Evolutionary conservation across 1,140 invertebrate genomes (phyloP), one percentile per base, ranked within the genome.

Genomic region (Platyscapa corneri): DNA sequence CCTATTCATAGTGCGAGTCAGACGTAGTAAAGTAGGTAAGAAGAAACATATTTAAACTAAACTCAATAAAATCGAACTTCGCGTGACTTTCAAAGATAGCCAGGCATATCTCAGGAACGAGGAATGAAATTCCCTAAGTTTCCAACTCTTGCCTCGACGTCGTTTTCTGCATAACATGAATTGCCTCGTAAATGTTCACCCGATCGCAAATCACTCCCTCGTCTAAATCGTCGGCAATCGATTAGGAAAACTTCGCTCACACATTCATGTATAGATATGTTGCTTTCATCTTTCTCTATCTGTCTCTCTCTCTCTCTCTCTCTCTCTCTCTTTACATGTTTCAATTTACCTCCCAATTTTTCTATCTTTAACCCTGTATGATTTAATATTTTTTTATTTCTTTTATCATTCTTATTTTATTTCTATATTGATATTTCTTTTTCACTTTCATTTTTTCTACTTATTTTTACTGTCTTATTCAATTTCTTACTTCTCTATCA

Each of bases 111-210:
- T 46, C 14, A 20, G 46, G 27, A 30, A n/a, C 30, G 7, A 67
- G 56, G 60, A 83, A 82, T 86, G 85, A 83, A 86, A 86, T 86
- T 82, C 46, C 85, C 23, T 5, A 42, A 82, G 70, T 82, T 77
- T 42, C 56, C 32, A 12, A 60, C 78, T 78, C 60, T 76, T 34
- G 12, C 79, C 49, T 16, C 16, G 80, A 7, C 0, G 34, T 64
- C 18, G 32, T 37, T 32, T 30, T 8, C 27, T 39, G 12, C 5
- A 34, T 23, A 77, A 18, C 3, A 12, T 10, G 49, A 46, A 10
- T 37, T 49, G 3, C 60, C 34, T 39, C 64, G 79, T 56, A 32
- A 46, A 70, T 39, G 56, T 78, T 32, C n/a, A 1, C 56, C 79
- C 56, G 79, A 67, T 82, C 70, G 78, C 84, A 82, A 85, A 85